phyloP scores from a whole-genome alignment of 1,140 invertebrate genomes.

The Eumeta japonica region DNA sequence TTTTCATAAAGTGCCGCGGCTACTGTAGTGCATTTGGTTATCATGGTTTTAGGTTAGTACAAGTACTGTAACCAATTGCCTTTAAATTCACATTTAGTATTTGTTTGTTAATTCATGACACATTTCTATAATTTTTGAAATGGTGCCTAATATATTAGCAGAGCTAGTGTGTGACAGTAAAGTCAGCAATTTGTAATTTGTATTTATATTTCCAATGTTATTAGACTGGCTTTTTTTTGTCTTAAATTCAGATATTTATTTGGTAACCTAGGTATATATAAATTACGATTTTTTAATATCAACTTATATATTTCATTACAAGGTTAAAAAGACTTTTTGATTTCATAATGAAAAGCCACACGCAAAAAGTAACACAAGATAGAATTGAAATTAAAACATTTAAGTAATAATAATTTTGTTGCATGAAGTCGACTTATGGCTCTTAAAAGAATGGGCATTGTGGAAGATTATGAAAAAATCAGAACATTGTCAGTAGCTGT shows the following conservation, averaged over 20 bases:
- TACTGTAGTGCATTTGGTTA: too few species aligned
- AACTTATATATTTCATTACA: too few species aligned
- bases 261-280: too few species aligned
- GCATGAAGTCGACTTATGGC: conserved; percentile 92
- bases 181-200: too few species aligned
- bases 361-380: neutral
- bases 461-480: conserved; percentile 97
- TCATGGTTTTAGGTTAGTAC: too few species aligned
- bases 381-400: conserved; percentile 3
- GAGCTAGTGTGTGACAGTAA: too few species aligned
- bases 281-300: conserved; percentile 7
- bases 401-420: conserved; percentile 9
- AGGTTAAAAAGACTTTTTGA: conserved; percentile 1
- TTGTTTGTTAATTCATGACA: neutral
- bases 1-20: too few species aligned
- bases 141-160: neutral
- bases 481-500: conserved; percentile 87
- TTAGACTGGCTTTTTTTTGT: too few species aligned
- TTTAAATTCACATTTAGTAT: too few species aligned
- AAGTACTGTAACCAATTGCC: too few species aligned
- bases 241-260: too few species aligned
- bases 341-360: conserved; percentile 2
- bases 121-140: neutral
- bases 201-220: too few species aligned
- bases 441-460: conserved; percentile 97